Base-by-base conservation (phyloP, 1,140 invertebrate genomes). In the Pentalonia nigronervosa region DNA sequence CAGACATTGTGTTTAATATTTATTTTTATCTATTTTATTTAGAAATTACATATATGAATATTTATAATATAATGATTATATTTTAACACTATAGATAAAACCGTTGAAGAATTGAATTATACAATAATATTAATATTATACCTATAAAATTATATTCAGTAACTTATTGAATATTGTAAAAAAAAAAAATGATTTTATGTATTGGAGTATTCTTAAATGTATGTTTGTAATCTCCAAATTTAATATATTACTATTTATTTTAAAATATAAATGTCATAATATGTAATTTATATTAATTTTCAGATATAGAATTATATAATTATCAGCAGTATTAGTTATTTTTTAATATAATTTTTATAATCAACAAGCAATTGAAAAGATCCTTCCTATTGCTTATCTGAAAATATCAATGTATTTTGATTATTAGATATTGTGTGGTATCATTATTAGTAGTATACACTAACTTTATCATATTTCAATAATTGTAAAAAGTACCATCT, bases 401-500 rank as follows among this genome's bases (percentile, higher is more conserved):
- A 84, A 84, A 84, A 84, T 84, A 20, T 83, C 7, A 41, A 36
- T 83, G 7, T 36, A 76, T 83, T 41, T 83, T 83, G 3, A 25
- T 36, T 83, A 36, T 83, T 83, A 41, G 81, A 83, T 36, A 41
- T 41, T 23, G 23, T 36, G 76, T 36, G 6, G 20, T 56, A 56
- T 25, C 23, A 60, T 60, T 3, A 30, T 30, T 30, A 7, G 41
- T 41, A 83, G 1, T 83, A 41, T 36, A 48, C 4, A 86, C 41
- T 48, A 48, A 86, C 25, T 17, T 36, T 47, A 47, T 36, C 17
- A 9, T 25, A 53, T 67, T 48, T 76, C 20, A 93, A 93, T 93
- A 93, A 17, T 93, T 93, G 47, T 93, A 93, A 84, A 93, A 93
- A 21, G 91, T 93, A 8, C 91, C 91, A 53, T 93, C 91, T 56